These are phyloP conservation scores for Cecropterus lyciades DNA, from an alignment of 1,140 invertebrate genomes.

Conservation along the genomic window DNA sequence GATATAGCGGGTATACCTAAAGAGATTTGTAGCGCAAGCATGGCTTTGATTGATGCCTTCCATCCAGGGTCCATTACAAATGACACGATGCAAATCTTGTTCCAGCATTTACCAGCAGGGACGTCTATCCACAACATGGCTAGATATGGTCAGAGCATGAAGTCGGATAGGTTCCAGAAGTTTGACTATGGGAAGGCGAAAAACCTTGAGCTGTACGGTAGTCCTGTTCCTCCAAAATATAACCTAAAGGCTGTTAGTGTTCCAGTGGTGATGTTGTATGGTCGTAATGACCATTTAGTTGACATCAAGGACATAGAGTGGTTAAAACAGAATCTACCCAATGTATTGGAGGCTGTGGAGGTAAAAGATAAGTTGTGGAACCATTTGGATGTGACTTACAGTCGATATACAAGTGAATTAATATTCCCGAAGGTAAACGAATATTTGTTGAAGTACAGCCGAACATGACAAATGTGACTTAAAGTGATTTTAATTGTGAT, in stretches of 20 bases:
- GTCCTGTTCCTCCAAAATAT: slow-evolving; percentile 77
- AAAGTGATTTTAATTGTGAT: not conserved
- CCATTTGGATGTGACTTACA: slow-evolving; percentile 62
- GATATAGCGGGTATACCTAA: slow-evolving; percentile 28
- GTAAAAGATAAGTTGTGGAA: slow-evolving; percentile 67
- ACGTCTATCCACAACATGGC: slow-evolving; percentile 89
- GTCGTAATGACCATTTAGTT: slow-evolving; percentile 64
- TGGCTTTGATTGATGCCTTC: slow-evolving; percentile 43
- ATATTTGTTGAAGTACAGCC: slow-evolving; percentile 55
- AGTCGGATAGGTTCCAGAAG: slow-evolving; percentile 68
- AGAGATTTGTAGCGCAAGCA: slow-evolving; percentile 40
- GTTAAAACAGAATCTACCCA: slow-evolving; percentile 54
- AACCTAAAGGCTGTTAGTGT: slow-evolving; percentile 80
- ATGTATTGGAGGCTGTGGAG: slow-evolving; percentile 53
- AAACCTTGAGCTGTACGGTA: slow-evolving; percentile 82
- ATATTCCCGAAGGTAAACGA: slow-evolving; percentile 66
- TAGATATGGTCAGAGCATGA: slow-evolving; percentile 85
- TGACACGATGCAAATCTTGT: slow-evolving; percentile 43
- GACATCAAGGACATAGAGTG: slow-evolving; percentile 61
- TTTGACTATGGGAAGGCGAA: slow-evolving; percentile 82
- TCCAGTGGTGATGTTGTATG: slow-evolving; percentile 69
- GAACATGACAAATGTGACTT: not conserved
- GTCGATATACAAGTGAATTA: slow-evolving; percentile 46
- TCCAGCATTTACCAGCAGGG: slow-evolving; percentile 89
- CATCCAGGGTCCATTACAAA: slow-evolving; percentile 56